These are phyloP conservation scores for Stigmatopora nigra DNA, from an alignment of 2,113 vertebrate species.

Conservation along the genomic window DNA sequence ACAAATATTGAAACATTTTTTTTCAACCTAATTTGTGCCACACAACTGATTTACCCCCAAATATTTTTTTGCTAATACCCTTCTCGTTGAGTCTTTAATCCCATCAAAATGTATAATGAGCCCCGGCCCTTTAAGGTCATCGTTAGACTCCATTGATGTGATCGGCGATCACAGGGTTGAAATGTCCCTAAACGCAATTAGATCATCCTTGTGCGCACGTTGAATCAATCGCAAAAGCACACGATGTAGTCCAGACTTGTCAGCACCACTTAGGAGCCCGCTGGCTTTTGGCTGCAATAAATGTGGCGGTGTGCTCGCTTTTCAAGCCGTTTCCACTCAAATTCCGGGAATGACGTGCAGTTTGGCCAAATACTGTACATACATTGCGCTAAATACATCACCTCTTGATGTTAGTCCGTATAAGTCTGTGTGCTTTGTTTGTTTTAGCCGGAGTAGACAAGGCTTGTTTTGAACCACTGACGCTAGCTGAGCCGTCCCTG, in stretches of 20 bases:
- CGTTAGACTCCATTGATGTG: not conserved
- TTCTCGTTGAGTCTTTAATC: not conserved
- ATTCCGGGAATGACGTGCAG: not conserved
- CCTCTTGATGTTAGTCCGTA: not conserved
- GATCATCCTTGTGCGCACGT: not conserved
- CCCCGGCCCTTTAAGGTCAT: not conserved
- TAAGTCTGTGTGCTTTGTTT: conserved; percentile 16
- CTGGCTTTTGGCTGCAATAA: not conserved
- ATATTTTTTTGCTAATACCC: too few species aligned
- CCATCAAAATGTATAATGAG: not conserved
- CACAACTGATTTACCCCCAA: too few species aligned
- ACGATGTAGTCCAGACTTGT: not conserved
- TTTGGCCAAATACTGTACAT: not conserved
- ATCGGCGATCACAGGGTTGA: not conserved
- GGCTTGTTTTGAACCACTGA: conserved; percentile 12
- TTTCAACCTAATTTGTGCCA: too few species aligned
- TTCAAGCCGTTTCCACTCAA: not conserved
- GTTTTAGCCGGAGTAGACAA: conserved; percentile 16
- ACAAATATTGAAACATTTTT: too few species aligned
- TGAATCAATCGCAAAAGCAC: not conserved
- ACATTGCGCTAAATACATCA: not conserved
- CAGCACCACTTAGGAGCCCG: not conserved
- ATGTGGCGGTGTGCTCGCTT: not conserved
- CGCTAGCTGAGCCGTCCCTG: not conserved
- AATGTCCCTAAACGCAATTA: not conserved